Conservation (phyloP, 2,113 vertebrate species). For the Cinclus cinclus region DNA sequence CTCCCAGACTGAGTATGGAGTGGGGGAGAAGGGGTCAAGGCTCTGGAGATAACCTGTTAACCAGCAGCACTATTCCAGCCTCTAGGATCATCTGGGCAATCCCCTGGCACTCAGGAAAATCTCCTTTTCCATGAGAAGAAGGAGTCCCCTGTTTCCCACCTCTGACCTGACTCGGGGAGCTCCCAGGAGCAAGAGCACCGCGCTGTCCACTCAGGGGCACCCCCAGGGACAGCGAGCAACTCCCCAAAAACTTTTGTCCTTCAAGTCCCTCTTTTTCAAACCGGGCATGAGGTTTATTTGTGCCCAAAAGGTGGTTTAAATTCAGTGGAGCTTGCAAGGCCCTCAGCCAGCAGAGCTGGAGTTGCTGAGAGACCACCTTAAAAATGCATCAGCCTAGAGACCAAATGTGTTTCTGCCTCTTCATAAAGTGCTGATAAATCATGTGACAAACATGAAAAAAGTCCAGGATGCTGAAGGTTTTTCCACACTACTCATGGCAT, state of each 20-base stretch:
- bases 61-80: not conserved
- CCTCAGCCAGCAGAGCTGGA: not conserved
- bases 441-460: not conserved
- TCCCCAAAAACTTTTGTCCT: not conserved
- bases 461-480: not conserved
- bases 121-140: not conserved
- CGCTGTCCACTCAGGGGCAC: not conserved
- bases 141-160: too few relatives aligned
- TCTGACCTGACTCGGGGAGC: not conserved
- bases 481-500: not conserved
- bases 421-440: not conserved
- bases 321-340: not conserved
- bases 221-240: not conserved
- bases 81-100: not conserved
- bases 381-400: not conserved
- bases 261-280: not conserved
- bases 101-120: not conserved
- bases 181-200: not conserved
- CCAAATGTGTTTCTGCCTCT: not conserved
- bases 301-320: not conserved
- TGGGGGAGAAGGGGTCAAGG: not conserved
- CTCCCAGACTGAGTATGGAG: fast-evolving
- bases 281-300: not conserved
- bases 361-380: not conserved
- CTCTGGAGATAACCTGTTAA: not conserved